Base-by-base conservation (phyloP, 1,140 invertebrate genomes). In the Gryon sp. region DNA sequence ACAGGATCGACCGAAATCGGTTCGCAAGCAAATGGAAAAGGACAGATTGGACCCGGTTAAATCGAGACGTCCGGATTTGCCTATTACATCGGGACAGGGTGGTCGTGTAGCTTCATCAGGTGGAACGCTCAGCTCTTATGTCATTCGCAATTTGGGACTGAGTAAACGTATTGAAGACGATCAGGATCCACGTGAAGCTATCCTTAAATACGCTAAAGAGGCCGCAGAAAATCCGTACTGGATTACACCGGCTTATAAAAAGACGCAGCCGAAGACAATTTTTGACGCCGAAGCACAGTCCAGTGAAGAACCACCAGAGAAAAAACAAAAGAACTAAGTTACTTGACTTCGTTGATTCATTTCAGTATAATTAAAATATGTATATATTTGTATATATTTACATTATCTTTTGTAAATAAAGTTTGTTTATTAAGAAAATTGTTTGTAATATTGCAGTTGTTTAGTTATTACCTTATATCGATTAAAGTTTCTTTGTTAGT, bases 191-290 rank as follows among this genome's bases (percentile, higher is more conserved):
- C 91, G 98, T 50, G 96, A 97, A 81, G 98, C 98, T 4, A 98
- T 99, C 81, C 89, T 99, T n/a, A 95, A 97, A 74, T 98, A 95
- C 89, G 98, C 98, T 0, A 97, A 99, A 86, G 97, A 98, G 19
- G 98, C 98, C 0, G 97, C 92, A 43, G 95, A 99, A 85, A 97
- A 99, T 92, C 98, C 98, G 0, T 98, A 97, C 83, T 99, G 97
- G 96, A 95, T 98, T 32, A 92, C 95, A 0, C 96, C 96, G 0
- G 97, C 97, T 5, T 98, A 98, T 84, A 91, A 92, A 41, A 94
- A 93, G 66, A 97, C 94, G 1, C 70, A 75, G n/a, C 70, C 70
- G 0, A 60, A 60, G 3, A 38, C 43, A 0, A 38, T 74, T 14
- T 60, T 74, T 22, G 26, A 65, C 2, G 22, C 2, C 9, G 26